Evolutionary conservation across 2,797 vertebrate species (phyloP).

Genomic region (Acanthopagrus latus): DNA sequence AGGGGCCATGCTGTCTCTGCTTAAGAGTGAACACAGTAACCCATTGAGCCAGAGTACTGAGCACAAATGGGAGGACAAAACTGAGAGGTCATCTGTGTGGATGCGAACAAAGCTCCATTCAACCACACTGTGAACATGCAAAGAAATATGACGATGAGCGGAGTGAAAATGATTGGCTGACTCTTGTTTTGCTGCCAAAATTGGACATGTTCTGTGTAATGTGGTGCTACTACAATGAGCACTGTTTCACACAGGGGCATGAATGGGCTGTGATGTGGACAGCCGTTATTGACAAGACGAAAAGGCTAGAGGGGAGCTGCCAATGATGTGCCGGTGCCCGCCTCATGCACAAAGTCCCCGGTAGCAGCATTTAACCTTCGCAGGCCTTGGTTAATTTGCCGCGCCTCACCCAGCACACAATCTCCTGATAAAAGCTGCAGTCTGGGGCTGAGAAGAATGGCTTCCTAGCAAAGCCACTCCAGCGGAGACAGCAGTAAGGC

Average conservation of each 20-base stretch:
- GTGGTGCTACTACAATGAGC: conserved; percentile 34
- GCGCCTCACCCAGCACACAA: conserved; percentile 43
- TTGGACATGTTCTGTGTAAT: conserved; percentile 36
- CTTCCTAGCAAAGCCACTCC: conserved; percentile 45
- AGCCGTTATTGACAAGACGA: conserved; percentile 41
- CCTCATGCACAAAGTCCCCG: conserved; percentile 49
- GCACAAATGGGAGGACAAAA: conserved; percentile 73
- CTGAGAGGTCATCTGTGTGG: conserved; percentile 74
- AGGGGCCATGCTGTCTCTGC: conserved; percentile 52
- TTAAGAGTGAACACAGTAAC: conserved; percentile 65
- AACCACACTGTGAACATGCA: conserved; percentile 30
- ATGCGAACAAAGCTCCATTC: conserved; percentile 80
- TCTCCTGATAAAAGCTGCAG: conserved; percentile 51
- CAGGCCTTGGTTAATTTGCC: conserved; percentile 65
- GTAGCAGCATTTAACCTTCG: conserved; percentile 71
- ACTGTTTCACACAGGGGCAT: conserved; percentile 35
- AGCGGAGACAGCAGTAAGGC: conserved; percentile 47
- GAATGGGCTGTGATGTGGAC: conserved; percentile 60
- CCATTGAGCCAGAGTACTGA: conserved; percentile 62
- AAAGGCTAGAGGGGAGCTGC: conserved; percentile 31
- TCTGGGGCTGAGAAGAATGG: conserved; percentile 47
- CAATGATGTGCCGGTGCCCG: conserved; percentile 35
- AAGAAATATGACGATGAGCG: conserved; percentile 40
- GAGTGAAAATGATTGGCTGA: conserved; percentile 29
- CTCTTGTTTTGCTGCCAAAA: conserved; percentile 47